phyloP scores from a whole-genome alignment of 2,888 invertebrate genomes.

The Melanargia galathea region DNA sequence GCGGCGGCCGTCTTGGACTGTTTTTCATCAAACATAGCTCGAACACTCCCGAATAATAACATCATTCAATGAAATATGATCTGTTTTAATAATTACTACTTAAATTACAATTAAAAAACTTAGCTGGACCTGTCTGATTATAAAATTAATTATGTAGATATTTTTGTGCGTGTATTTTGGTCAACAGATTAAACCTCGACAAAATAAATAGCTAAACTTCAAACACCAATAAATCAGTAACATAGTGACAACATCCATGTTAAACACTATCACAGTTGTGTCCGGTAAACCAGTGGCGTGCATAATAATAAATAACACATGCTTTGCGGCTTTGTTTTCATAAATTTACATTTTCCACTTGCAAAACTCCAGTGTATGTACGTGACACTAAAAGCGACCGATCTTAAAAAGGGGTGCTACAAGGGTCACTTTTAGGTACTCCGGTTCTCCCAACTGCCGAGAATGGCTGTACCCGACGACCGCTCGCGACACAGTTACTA shows the following conservation, averaged over 20 bases:
- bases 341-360: constrained; percentile 34
- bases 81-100: neutral
- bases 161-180: neutral
- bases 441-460: constrained; percentile 60
- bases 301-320: constrained; percentile 9
- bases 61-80: too few species aligned
- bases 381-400: constrained; percentile 70
- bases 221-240: constrained; percentile 5
- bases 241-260: constrained; percentile 1
- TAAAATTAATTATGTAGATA: neutral
- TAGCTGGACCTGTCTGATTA: neutral
- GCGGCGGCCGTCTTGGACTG: too few species aligned
- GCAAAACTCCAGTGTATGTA: constrained; percentile 32
- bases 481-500: constrained; percentile 71
- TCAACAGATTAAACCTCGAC: neutral
- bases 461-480: constrained; percentile 65
- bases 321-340: constrained; percentile 19
- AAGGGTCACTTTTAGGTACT: constrained; percentile 70
- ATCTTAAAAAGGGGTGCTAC: constrained; percentile 61
- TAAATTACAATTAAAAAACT: neutral
- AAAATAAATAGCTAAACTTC: constrained; percentile 6
- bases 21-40: too few species aligned
- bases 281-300: constrained; percentile 5
- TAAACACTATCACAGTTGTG: neutral
- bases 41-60: too few species aligned